phyloP scores from a whole-genome alignment of 64 coral and sea anemone genomes.

The Trachythela sp. region DNA sequence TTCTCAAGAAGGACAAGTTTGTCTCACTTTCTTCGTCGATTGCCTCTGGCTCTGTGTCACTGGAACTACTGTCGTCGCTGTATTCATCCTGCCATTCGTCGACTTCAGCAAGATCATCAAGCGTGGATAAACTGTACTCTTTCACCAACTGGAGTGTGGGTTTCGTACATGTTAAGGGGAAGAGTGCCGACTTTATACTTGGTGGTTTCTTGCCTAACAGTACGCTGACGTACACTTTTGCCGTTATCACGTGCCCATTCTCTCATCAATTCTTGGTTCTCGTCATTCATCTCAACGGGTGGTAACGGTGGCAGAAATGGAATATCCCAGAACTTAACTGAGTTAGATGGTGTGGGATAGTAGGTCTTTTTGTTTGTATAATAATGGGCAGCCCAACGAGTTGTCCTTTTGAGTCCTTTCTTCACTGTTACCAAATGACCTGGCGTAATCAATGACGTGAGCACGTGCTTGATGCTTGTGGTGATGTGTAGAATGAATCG shows the following conservation, averaged over 20 bases:
- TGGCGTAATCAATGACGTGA: constrained; percentile 27
- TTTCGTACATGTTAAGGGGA: constrained; percentile 41
- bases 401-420: constrained; percentile 52
- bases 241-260: constrained; percentile 42
- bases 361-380: constrained; percentile 44
- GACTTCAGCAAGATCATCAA: background rate
- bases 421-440: constrained; percentile 43
- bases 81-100: background rate
- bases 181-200: constrained; percentile 34
- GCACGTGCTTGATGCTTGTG: constrained; percentile 22
- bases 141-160: constrained; percentile 10
- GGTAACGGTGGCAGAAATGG: constrained; percentile 19
- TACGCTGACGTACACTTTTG: constrained; percentile 33
- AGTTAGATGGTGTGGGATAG: constrained; percentile 40
- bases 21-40: background rate
- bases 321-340: constrained; percentile 27
- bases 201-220: constrained; percentile 37
- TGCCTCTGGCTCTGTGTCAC: background rate
- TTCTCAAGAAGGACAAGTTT: background rate
- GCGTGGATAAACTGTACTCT: constrained; percentile 20
- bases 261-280: constrained; percentile 23
- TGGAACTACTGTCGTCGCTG: background rate
- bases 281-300: background rate
- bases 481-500: constrained; percentile 28
- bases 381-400: constrained; percentile 29